phyloP scores from a whole-genome alignment of 2,797 vertebrate species.

The Falco biarmicus region DNA sequence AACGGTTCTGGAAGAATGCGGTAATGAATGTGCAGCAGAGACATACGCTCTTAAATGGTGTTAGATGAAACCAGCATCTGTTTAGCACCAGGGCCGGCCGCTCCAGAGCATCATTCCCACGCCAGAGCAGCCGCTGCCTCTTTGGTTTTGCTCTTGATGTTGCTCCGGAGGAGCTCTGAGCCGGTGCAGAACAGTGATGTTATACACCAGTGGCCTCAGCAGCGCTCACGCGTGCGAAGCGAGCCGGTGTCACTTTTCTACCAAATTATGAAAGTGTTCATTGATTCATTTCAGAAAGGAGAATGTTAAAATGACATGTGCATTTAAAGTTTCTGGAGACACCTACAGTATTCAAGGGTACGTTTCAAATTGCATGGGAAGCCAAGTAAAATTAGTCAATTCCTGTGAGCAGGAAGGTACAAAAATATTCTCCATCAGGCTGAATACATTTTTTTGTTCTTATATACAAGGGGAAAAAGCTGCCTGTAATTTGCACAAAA shows the following conservation, averaged over 20 bases:
- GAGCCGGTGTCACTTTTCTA: not conserved
- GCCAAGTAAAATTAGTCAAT: constrained; percentile 42
- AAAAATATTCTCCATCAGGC: not conserved
- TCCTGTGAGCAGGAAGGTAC: constrained; percentile 19
- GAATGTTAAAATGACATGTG: not conserved
- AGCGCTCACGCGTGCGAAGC: fast-evolving
- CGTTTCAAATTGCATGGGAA: constrained; percentile 35
- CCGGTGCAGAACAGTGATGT: not conserved
- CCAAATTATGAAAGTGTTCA: not conserved
- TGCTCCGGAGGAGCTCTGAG: not conserved
- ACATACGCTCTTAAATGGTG: fast-evolving
- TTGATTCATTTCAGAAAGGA: not conserved
- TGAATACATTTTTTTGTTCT: constrained; percentile 47
- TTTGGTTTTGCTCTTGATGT: fast-evolving
- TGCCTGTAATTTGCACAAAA: not conserved
- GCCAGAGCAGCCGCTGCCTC: not conserved
- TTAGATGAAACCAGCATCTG: not conserved
- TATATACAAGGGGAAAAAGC: not conserved
- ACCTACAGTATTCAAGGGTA: not conserved
- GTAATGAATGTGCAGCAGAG: not conserved
- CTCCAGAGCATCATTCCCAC: not conserved
- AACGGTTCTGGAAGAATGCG: not conserved
- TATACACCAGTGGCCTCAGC: not conserved
- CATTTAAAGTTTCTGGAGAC: not conserved
- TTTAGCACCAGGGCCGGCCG: not conserved